Base-by-base conservation (phyloP, 2,797 vertebrate species). In the Chromobotia macracanthus region DNA sequence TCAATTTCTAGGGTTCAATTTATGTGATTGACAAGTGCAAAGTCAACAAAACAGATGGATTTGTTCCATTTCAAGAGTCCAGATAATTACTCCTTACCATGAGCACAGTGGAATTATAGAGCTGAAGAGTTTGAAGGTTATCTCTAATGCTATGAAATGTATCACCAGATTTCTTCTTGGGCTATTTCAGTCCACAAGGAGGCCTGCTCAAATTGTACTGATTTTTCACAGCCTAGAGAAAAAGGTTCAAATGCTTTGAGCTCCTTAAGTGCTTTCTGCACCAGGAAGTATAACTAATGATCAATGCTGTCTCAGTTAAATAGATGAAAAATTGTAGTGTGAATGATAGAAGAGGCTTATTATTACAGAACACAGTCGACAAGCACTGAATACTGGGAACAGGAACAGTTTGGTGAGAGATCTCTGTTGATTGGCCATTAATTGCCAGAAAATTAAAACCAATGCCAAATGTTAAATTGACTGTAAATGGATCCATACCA, bases 31-130 rank as follows among this genome's bases (percentile, higher is more conserved):
- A 28, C 28, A 28, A 28, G 28, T 28, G n/a, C 21, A 44, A 69
- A 41, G 69, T 64, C 65, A 79, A 82, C 72, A 71, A 79, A 75
- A 70, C 38, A 68, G 31, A 55, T 28, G 28, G 28, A 28, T 56
- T 82, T 64, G 76, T 82, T 82, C 66, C 76, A 60, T 71, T 64
- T 61, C 38, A 71, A 23, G 16, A 58, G 50, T 69, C 46, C 16
- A 71, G 58, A 69, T 79, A 75, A 82, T 82, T 78, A 82, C 35
- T 78, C 15, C 7, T 35, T 21, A 15, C 31, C 65, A n/a, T 35
- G 46, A 60, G 28, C 28, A 28, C 28, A 2, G 28, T 28, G 28
- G 48, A 71, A 71, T 75, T 65, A 75, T 58, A n/a, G 58, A 48
- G 18, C 10, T 16, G 11, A 48, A 74, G 65, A 81, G 76, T 58